Percentiles rank a stretch among this genome's conserved stretches.
phyloP scores from a whole-genome alignment of 2,797 vertebrate genomes.

The Lerista edwardsae region DNA sequence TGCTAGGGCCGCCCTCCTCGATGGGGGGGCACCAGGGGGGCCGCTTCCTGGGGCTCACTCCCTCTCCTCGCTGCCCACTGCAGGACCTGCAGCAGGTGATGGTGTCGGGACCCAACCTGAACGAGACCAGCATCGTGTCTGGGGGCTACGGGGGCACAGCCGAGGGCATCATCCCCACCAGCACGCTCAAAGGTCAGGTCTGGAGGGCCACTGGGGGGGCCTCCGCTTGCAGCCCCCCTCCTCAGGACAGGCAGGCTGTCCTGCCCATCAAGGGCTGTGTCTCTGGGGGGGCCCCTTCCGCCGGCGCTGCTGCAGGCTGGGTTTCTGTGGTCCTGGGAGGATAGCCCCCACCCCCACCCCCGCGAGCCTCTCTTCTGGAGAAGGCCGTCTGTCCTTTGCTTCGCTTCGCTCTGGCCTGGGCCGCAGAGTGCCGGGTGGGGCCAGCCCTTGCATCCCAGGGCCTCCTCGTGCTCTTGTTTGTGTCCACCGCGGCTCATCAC shows the following conservation, averaged over 20 bases:
- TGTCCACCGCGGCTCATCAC: background rate
- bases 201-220: background rate
- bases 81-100: constrained; percentile 98
- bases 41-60: too few species aligned
- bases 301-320: background rate
- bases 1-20: too few species aligned
- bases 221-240: too few species aligned
- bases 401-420: background rate
- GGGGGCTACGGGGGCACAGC: constrained; percentile 93
- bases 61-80: background rate
- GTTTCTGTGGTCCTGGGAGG: background rate
- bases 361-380: background rate
- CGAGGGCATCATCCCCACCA: constrained; percentile 92
- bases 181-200: constrained; percentile 85
- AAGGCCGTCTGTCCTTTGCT: background rate
- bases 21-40: too few species aligned
- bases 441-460: too few species aligned
- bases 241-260: too few species aligned
- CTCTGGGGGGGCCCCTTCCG: background rate
- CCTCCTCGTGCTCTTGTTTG: too few species aligned
- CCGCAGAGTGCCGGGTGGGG: background rate
- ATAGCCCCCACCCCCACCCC: rapidly evolving
- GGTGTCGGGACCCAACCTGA: constrained; percentile 97
- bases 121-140: constrained; percentile 96
- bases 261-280: background rate